Conservation (phyloP, 2,113 vertebrate species). For the Pluvianellus socialis region DNA sequence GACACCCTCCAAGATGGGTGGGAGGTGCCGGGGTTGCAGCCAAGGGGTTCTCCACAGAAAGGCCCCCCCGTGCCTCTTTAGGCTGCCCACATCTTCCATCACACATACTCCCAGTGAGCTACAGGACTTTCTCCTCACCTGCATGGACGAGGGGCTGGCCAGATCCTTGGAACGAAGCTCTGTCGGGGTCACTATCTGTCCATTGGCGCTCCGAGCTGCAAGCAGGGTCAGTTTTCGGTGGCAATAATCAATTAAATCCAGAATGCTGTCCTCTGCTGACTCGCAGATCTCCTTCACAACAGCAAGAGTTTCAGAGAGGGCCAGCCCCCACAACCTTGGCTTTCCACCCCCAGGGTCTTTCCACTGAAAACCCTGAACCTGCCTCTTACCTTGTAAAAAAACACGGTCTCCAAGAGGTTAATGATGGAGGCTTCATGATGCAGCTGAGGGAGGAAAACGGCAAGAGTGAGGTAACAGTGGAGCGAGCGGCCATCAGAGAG, state of each 20-base stretch:
- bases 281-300: slow-evolving; percentile 86
- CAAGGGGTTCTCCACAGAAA: neutral
- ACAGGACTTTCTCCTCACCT: slow-evolving; percentile 45
- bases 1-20: rapidly evolving
- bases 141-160: slow-evolving; percentile 63
- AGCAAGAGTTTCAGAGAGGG: neutral
- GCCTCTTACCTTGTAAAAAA: slow-evolving; percentile 88
- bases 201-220: slow-evolving; percentile 57
- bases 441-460: slow-evolving; percentile 73
- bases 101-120: neutral
- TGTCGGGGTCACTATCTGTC: neutral
- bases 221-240: slow-evolving; percentile 90
- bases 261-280: slow-evolving; percentile 83
- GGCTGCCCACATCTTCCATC: neutral
- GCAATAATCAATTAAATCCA: slow-evolving; percentile 95
- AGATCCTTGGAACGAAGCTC: neutral
- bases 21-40: neutral
- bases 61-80: neutral
- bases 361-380: neutral
- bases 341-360: neutral
- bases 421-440: slow-evolving; percentile 92
- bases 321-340: neutral
- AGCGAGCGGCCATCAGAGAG: neutral
- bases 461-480: neutral
- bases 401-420: slow-evolving; percentile 92